These are phyloP conservation scores for Ochropleura plecta DNA, from an alignment of 2,888 invertebrate species.

Conservation along the genomic window DNA sequence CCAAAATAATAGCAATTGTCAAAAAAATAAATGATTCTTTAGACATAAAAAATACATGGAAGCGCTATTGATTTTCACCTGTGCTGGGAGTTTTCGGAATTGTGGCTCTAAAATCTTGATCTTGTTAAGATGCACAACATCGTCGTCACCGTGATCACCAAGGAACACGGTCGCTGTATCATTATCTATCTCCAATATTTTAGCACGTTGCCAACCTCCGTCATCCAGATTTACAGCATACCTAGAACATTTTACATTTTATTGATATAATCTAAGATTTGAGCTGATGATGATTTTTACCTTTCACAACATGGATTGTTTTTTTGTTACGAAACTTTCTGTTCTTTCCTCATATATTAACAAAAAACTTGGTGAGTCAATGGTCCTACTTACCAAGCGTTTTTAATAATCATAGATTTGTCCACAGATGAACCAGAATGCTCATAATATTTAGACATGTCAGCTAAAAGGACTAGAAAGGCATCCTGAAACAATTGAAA, in stretches of 20 bases:
- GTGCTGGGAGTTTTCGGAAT: constrained; percentile 92
- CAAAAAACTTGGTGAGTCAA: neutral
- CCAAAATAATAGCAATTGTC: neutral
- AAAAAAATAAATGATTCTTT: neutral
- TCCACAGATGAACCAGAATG: constrained; percentile 83
- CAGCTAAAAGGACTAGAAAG: constrained; percentile 87
- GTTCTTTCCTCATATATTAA: neutral
- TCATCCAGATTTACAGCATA: constrained; percentile 86
- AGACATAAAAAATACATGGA: neutral
- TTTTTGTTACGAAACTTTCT: neutral
- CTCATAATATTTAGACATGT: constrained; percentile 88
- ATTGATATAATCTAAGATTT: neutral
- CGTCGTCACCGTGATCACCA: constrained; percentile 94
- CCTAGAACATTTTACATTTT: constrained; percentile 69
- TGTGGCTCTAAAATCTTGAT: constrained; percentile 91
- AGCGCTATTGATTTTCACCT: constrained; percentile 84
- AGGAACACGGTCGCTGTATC: constrained; percentile 91
- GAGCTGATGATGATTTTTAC: neutral
- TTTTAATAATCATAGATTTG: constrained; percentile 83
- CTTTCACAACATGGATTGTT: neutral
- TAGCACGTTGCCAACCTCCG: constrained; percentile 89
- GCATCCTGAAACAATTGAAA: constrained; percentile 74
- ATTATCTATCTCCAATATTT: constrained; percentile 89
- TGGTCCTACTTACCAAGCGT: constrained; percentile 86
- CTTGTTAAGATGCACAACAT: constrained; percentile 87